Base-by-base conservation (phyloP, 1,140 invertebrate genomes). In the Rhizoglyphus robini region DNA sequence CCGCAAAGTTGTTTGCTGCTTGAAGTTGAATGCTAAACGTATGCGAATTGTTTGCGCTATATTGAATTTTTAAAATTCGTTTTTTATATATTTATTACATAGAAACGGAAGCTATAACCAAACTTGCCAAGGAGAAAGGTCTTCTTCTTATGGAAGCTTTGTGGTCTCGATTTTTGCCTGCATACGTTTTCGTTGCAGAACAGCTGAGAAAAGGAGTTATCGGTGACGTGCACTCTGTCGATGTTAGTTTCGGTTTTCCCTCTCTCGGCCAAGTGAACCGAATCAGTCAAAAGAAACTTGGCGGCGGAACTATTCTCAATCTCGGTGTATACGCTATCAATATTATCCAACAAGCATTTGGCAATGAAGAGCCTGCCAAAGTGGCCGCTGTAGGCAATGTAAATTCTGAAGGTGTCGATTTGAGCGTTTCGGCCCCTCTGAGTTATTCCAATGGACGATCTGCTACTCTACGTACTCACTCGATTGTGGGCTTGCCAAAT, bases 291-390 rank as follows among this genome's bases (percentile, higher is more conserved):
- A 86, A 76, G 72, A 79, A 72, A 4, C 68, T 88, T 2, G 89
- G 88, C 1, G 90, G 90, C 15, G 87, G 90, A 3, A 83, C 84
- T 0, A 75, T 88, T 29, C 75, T 93, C 23, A 88, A 92, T 74
- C 76, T 94, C 48, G 91, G 90, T 0, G 78, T 92, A 27, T 96
- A 96, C 72, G 74, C 78, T 4, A 74, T 93, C 18, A 88, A 94
- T 72, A 82, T 87, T 23, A 81, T 83, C 0, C 82, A 82, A 68
- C 81, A 83, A 67, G 78, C 87, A n/a, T 90, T 84, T 71, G 77
- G 81, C 67, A 81, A 83, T 15, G 78, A 82, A 67, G 74, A 72
- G 63, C 82, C 82, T 2, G 79, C 81, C 65, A 84, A 86, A 4
- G 77, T 81, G 30, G 78, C 74, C 27, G 81, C 83, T 1, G 73